Percentiles rank a stretch among this genome's conserved stretches.
phyloP scores from a whole-genome alignment of 1,140 invertebrate species.

The Ylistrum balloti region DNA sequence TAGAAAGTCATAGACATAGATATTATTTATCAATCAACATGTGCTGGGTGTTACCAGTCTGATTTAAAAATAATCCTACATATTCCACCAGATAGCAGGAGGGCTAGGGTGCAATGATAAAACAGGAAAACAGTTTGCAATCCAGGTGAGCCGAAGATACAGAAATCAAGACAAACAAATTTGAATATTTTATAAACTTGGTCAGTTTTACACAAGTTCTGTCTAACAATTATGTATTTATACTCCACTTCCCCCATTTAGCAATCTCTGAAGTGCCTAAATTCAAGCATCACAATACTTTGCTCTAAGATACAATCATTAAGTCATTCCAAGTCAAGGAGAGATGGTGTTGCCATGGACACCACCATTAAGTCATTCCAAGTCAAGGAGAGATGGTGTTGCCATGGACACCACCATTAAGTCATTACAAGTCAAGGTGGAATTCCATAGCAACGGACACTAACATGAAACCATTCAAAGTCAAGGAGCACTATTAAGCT shows the following conservation, averaged over 20 bases:
- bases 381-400: neutral
- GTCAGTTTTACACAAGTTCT: too few relatives aligned
- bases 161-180: too few relatives aligned
- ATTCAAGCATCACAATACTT: too few relatives aligned
- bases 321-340: neutral
- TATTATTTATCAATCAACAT: neutral
- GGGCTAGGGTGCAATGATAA: neutral
- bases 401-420: neutral
- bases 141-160: neutral
- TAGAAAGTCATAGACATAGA: neutral
- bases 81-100: neutral
- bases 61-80: neutral
- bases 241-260: too few relatives aligned
- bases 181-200: too few relatives aligned
- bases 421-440: neutral
- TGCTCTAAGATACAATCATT: too few relatives aligned
- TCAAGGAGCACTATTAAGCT: neutral
- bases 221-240: too few relatives aligned
- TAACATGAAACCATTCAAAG: neutral
- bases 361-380: neutral
- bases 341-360: neutral
- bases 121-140: neutral
- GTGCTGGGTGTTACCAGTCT: neutral
- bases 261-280: too few relatives aligned
- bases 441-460: neutral